Percentiles rank a stretch among this genome's conserved stretches.
Conservation (phyloP, 2,797 vertebrate genomes). For the Nasua narica region DNA sequence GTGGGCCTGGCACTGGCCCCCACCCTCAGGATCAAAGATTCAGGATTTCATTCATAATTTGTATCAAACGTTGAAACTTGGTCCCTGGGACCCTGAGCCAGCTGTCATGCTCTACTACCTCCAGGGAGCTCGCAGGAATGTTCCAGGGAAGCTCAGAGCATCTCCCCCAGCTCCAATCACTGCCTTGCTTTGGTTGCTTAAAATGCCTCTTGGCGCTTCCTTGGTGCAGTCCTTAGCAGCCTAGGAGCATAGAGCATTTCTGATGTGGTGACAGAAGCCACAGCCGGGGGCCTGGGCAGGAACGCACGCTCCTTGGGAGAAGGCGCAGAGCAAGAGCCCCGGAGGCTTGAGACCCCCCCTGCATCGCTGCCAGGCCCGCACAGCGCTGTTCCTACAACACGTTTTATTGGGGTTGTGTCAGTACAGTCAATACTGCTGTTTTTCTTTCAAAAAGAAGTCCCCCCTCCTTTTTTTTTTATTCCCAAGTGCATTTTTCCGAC, state of each 20-base stretch:
- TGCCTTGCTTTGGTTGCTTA: not conserved
- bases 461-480: slow-evolving; percentile 79
- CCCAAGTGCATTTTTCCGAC: slow-evolving; percentile 92
- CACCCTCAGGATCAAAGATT: not conserved
- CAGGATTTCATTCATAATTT: slow-evolving; percentile 70
- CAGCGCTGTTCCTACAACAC: slow-evolving; percentile 81
- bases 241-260: not conserved
- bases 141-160: not conserved
- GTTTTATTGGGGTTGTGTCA: slow-evolving; percentile 95
- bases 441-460: slow-evolving; percentile 92
- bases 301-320: not conserved
- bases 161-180: not conserved
- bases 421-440: slow-evolving; percentile 94
- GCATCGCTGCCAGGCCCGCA: not conserved
- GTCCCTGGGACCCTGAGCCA: slow-evolving; percentile 2
- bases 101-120: slow-evolving; percentile 47
- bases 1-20: not conserved
- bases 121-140: slow-evolving; percentile 59
- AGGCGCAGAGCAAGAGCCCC: not conserved
- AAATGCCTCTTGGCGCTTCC: not conserved
- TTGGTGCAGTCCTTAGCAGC: not conserved
- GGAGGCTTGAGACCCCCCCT: not conserved
- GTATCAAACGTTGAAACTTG: slow-evolving; percentile 66
- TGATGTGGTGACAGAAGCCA: not conserved
- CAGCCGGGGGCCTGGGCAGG: not conserved